Evolutionary conservation across 2,888 invertebrate genomes (phyloP).

Genomic region (Agriopis aurantiaria): DNA sequence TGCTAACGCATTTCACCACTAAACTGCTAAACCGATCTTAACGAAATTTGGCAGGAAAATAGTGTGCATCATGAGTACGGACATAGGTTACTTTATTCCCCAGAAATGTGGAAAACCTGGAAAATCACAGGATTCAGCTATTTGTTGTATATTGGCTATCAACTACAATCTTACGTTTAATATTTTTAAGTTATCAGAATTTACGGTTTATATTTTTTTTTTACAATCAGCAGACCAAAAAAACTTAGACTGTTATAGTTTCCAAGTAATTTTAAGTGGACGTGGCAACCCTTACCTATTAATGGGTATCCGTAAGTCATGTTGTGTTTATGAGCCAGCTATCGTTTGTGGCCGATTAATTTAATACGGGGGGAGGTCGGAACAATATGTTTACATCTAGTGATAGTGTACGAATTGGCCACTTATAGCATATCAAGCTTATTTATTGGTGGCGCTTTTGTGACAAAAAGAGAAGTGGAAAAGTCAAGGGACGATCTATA

Average conservation of each 20-base stretch:
- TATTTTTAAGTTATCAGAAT: too few relatives aligned
- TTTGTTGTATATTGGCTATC: too few relatives aligned
- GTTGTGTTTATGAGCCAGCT: constrained; percentile 57
- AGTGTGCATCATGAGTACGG: too few relatives aligned
- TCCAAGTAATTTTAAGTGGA: not conserved
- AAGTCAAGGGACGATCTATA: not conserved
- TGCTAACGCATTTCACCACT: too few relatives aligned
- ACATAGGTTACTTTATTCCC: too few relatives aligned
- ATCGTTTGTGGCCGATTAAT: constrained; percentile 46
- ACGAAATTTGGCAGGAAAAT: too few relatives aligned
- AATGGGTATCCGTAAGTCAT: constrained; percentile 58
- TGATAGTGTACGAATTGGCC: constrained; percentile 22
- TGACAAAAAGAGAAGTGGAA: not conserved
- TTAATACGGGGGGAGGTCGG: constrained; percentile 31
- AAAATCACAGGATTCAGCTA: too few relatives aligned
- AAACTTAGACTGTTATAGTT: not conserved
- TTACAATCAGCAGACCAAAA: too few relatives aligned
- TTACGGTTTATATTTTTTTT: too few relatives aligned
- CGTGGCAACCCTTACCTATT: constrained; percentile 38
- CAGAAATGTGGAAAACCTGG: too few relatives aligned
- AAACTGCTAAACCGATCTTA: too few relatives aligned
- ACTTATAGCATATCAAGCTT: constrained; percentile 20
- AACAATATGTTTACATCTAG: constrained; percentile 33
- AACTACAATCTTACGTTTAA: too few relatives aligned
- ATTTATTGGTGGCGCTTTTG: constrained; percentile 12